Evolutionary conservation across 2,797 vertebrate genomes (phyloP), one percentile per base, ranked within the genome.

Genomic region (Cirrhinus molitorella): DNA sequence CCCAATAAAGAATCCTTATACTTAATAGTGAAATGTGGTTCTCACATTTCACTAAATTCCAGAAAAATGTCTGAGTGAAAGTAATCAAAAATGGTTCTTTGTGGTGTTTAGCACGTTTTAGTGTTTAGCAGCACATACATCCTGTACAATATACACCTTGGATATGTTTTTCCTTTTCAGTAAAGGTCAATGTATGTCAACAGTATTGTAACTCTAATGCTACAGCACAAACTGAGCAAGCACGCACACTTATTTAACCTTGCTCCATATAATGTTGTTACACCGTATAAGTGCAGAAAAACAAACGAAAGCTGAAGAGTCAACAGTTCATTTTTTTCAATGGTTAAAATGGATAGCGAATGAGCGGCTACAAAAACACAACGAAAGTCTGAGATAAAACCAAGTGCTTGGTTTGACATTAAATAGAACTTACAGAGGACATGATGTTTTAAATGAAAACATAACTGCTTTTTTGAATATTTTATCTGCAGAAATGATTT

Each of bases 401-500:
- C 45, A 74, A 83, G 80, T 85, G 63, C 74, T 85, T 83, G 74
- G 66, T 80, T 57, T 85, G 83, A 83, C 71, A 68, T 88, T 88
- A 86, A 87, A 81, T 40, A 19, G 70, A 87, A 78, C 68, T 77
- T 82, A 76, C 79, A 80, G 75, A 83, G n/a, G 70, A 86, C 66
- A 83, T 57, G 53, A 61, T 67, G 68, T 70, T 87, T 76, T 82
- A 70, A 82, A 75, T 81, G 84, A 88, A 88, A 87, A 85, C 80
- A 85, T 81, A 87, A 84, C 85, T 84, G 74, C 71, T 59, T 84
- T 84, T 85, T 68, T 72, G 71, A 79, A 77, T 79, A 84, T 87
- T 86, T 88, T 53, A 82, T 85, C 84, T 80, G 75, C 55, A 70
- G 72, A 77, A 86, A 86, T 83, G 73, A 85, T 86, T 89, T 87